Base-by-base conservation (phyloP, 1,140 invertebrate species). In the Carposina sasakii region DNA sequence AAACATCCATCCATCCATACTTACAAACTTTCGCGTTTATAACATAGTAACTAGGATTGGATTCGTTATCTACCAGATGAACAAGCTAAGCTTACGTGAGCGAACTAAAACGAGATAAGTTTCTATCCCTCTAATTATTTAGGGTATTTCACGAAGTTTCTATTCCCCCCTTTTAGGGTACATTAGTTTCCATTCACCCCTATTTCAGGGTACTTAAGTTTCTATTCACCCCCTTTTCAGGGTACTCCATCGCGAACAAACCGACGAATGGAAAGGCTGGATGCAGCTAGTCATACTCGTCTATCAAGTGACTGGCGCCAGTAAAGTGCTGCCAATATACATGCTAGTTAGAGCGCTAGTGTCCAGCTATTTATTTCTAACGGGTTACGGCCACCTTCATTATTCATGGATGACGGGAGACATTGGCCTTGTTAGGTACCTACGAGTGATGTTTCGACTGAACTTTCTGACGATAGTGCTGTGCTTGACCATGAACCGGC, bases 191-290 rank as follows among this genome's bases (percentile, higher is more conserved):
- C n/a, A n/a, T n/a, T n/a, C n/a, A n/a, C n/a, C n/a, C n/a, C n/a
- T n/a, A n/a, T n/a, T n/a, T n/a, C n/a, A n/a, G n/a, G n/a, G n/a
- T n/a, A n/a, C n/a, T n/a, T n/a, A n/a, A n/a, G n/a, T n/a, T n/a
- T n/a, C n/a, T n/a, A n/a, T n/a, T n/a, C n/a, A n/a, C 22, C 13
- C 53, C 76, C 49, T 82, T 81, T 59, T 81, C 20, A 86, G 90
- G 77, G 90, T 98, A 5, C 82, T 99, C 17, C 96, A 99, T 76
- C 87, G 94, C 21, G 96, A 98, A 76, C 96, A 98, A 82, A 97
- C 96, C 0, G 92, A 97, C 68, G 97, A 99, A 86, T 95, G 96
- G 91, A 97, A 96, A 86, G 97, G 97, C 12, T 96, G 97, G 91
- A 98, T 99, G 94, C 93, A 98, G 74, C 81, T 98, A 22, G 92